These are phyloP conservation scores for Chondrosia reniformis DNA, from an alignment of 37 sponge, comb jelly and placozoan species.

Conservation along the genomic window DNA sequence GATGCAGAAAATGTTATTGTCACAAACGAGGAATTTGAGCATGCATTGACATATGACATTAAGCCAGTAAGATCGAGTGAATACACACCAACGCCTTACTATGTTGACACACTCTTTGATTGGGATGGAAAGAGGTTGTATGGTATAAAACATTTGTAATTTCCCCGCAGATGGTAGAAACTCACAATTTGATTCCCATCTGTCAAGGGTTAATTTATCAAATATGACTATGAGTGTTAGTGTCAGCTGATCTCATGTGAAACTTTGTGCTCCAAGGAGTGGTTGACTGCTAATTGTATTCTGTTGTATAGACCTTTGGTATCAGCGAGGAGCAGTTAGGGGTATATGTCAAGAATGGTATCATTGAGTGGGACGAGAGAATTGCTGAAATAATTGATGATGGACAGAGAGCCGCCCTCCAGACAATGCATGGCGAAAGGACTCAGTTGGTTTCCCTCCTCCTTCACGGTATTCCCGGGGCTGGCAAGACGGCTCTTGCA, in stretches of 20 bases:
- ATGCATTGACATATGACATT: conserved; percentile 82
- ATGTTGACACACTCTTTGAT: no score
- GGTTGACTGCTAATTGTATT: background rate
- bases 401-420: conserved; percentile 57
- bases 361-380: conserved; percentile 68
- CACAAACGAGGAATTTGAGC: conserved; percentile 74
- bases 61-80: conserved; percentile 62
- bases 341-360: conserved; percentile 70
- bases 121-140: no score
- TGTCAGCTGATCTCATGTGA: no score
- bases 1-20: conserved; percentile 74
- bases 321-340: conserved; percentile 78
- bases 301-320: conserved; percentile 71
- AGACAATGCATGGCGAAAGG: conserved; percentile 42
- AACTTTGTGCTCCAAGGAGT: no score
- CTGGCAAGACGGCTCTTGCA: conserved; percentile 96
- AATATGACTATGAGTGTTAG: no score
- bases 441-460: conserved; percentile 84
- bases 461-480: conserved; percentile 71
- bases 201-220: no score
- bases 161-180: no score
- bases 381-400: conserved; percentile 61
- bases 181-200: no score
- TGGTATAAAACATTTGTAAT: no score
- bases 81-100: background rate